A percentile compares a stretch with the other conserved stretches of the same genome.
These are phyloP conservation scores for Hirtodrosophila trivittata DNA, from an alignment of 2,888 invertebrate species.

Conservation along the genomic window DNA sequence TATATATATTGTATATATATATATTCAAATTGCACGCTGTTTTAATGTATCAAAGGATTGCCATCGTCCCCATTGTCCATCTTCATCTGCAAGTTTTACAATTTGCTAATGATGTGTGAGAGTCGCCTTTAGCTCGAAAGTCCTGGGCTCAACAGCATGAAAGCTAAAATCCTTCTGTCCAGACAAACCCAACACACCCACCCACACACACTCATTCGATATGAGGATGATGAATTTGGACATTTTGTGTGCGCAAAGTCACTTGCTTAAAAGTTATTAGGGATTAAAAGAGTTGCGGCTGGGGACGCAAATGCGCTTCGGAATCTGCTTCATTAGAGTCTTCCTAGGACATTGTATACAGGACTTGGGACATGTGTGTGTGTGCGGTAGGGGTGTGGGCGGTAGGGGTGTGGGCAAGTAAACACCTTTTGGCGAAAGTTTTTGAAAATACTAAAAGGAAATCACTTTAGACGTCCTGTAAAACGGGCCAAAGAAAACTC, in stretches of 20 bases:
- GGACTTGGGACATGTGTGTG: conserved; percentile 27
- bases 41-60: no score
- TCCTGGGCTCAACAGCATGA: conserved; percentile 47
- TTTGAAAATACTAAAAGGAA: conserved; percentile 81
- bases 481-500: conserved; percentile 62
- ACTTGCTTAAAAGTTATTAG: conserved; percentile 78
- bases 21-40: no score
- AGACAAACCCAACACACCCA: conserved; percentile 9
- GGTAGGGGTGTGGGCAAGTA: conserved; percentile 42
- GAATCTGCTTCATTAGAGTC: conserved; percentile 70
- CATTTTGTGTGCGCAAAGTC: conserved; percentile 78
- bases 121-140: conserved; percentile 14
- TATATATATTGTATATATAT: no score
- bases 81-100: no score
- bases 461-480: conserved; percentile 78
- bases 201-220: conserved; percentile 11
- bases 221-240: conserved; percentile 76
- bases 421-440: conserved; percentile 80
- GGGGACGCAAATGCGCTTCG: conserved; percentile 58
- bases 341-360: conserved; percentile 14
- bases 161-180: conserved; percentile 48
- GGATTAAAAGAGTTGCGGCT: conserved; percentile 78
- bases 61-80: no score
- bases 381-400: background rate
- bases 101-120: conserved; percentile 47